These are phyloP conservation scores for Falco punctatus DNA, from an alignment of 2,113 vertebrate genomes.

Conservation along the genomic window DNA sequence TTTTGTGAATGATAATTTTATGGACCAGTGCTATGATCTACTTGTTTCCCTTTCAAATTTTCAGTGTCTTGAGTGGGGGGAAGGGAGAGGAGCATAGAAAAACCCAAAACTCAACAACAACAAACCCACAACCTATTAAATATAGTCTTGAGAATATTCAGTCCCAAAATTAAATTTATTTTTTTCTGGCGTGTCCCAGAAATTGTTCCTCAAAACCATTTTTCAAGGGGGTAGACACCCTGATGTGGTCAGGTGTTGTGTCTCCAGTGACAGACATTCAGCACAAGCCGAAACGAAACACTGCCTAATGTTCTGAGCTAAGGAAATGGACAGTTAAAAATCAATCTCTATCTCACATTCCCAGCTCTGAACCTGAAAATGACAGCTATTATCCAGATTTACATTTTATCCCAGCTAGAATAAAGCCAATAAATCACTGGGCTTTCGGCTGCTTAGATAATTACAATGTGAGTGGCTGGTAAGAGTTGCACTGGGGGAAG, in stretches of 20 bases:
- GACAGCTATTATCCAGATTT: slow-evolving; percentile 83
- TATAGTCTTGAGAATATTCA: neutral
- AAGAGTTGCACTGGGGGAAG: slow-evolving; percentile 28
- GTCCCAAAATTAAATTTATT: neutral
- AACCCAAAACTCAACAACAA: too few relatives aligned
- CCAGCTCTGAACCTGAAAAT: slow-evolving; percentile 76
- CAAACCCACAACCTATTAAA: neutral
- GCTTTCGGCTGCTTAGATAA: slow-evolving; percentile 75
- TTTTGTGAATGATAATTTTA: neutral
- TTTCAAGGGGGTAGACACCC: neutral
- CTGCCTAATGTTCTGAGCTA: slow-evolving; percentile 67
- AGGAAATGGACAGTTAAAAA: slow-evolving; percentile 70
- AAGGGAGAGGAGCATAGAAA: rapidly evolving
- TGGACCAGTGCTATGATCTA: neutral
- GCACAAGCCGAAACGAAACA: slow-evolving; percentile 54
- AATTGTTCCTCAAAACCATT: neutral
- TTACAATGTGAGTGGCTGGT: slow-evolving; percentile 66
- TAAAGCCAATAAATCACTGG: slow-evolving; percentile 80
- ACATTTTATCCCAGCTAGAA: slow-evolving; percentile 79
- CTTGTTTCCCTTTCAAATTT: neutral
- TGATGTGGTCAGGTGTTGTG: neutral
- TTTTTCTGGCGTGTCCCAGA: neutral
- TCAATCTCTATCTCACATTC: slow-evolving; percentile 77
- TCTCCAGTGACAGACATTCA: slow-evolving; percentile 33
- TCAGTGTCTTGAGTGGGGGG: rapidly evolving